These are phyloP conservation scores for Gadopsis bispinosus DNA, from an alignment of 2,797 vertebrate species.

Conservation along the genomic window DNA sequence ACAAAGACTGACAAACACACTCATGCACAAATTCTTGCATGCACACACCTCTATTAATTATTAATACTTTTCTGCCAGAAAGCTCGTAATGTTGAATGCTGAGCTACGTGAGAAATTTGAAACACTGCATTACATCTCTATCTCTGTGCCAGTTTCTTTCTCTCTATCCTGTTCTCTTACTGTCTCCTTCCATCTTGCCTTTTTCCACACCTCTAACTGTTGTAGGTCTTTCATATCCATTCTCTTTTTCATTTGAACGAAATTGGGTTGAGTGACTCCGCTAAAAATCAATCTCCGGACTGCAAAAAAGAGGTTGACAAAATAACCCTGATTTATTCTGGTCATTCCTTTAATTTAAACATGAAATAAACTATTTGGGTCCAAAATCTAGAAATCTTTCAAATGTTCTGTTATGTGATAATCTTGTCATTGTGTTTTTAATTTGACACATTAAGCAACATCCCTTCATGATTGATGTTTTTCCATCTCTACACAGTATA, in stretches of 20 bases:
- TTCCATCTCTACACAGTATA: constrained; percentile 13
- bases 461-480: too few relatives aligned
- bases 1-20: constrained; percentile 12
- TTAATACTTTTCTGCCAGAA: constrained; percentile 65
- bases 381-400: neutral
- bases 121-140: constrained; percentile 43
- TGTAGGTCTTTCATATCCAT: neutral
- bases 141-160: constrained; percentile 26
- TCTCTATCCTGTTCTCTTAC: constrained; percentile 6
- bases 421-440: constrained; percentile 1
- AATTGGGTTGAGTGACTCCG: neutral
- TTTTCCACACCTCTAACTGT: neutral
- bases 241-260: neutral
- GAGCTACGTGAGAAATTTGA: constrained; percentile 62
- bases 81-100: constrained; percentile 64
- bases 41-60: constrained; percentile 63
- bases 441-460: neutral
- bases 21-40: constrained; percentile 18
- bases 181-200: neutral
- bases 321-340: constrained; percentile 3
- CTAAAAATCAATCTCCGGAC: neutral
- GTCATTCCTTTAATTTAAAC: neutral
- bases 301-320: constrained; percentile 6
- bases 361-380: neutral
- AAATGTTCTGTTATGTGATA: constrained; percentile 3